These are phyloP conservation scores for Bicyclus anynana DNA, from an alignment of 1,140 invertebrate genomes.

Conservation along the genomic window DNA sequence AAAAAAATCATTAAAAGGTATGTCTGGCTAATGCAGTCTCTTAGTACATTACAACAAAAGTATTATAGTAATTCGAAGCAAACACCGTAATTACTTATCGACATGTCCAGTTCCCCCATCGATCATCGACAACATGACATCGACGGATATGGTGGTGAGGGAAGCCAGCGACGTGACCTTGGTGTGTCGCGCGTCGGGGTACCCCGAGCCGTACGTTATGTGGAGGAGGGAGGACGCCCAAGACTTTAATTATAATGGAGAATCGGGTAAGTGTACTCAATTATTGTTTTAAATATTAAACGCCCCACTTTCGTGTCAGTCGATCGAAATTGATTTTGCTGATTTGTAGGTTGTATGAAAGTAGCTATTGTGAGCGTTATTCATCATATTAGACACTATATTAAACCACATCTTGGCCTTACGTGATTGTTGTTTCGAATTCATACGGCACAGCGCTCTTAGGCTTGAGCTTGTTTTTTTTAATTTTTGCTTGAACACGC, in stretches of 20 bases:
- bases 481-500: no score
- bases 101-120: constrained; percentile 85
- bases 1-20: no score
- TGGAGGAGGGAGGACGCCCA: constrained; percentile 93
- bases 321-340: background rate
- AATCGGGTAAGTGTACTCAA: constrained; percentile 80
- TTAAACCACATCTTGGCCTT: no score
- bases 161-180: constrained; percentile 93
- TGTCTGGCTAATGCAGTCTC: no score
- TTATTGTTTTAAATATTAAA: background rate
- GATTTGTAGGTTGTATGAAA: background rate
- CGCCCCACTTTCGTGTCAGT: background rate
- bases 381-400: no score
- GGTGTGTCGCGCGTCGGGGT: constrained; percentile 90
- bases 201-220: constrained; percentile 93
- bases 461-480: no score
- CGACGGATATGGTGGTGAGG: constrained; percentile 91
- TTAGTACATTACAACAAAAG: background rate
- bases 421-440: no score
- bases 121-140: constrained; percentile 91
- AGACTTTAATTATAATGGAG: constrained; percentile 91
- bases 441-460: no score
- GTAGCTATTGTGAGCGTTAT: no score
- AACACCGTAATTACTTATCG: constrained; percentile 21
- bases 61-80: background rate